Base-by-base conservation (phyloP, 2,797 vertebrate genomes). In the Gobionotothen gibberifrons region DNA sequence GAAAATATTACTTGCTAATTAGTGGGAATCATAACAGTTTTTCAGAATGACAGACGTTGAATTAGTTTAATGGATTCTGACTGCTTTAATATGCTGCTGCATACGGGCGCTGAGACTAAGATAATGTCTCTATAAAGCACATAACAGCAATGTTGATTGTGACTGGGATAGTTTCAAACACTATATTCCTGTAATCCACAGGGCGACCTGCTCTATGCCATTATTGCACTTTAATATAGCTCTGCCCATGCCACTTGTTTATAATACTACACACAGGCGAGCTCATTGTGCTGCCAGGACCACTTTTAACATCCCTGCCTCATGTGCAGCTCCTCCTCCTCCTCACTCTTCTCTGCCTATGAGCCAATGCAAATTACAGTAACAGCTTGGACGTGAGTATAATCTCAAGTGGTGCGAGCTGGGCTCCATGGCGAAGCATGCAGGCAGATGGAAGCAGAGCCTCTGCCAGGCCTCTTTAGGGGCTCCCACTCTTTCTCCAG, bases 311-410 rank as follows among this genome's bases (percentile, higher is more conserved):
- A 86, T 85, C 84, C 77, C 91, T 85, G 89, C 88, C 81, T 93
- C 91, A 92, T 87, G 88, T 69, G 81, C 89, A 83, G 73, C 85
- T 91, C 91, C 90, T 88, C 81, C 87, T 88, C 79, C 87, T 88
- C 79, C 84, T 86, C 87, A 78, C 73, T 87, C 79, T 82, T 48
- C 46, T 86, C 83, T 88, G 85, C 88, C 87, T 83, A 88, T 79
- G 88, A 92, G 92, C 92, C 92, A 92, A 92, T 92, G 91, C 89
- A 93, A 93, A 94, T 94, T 92, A 93, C 92, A 90, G 92, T 91
- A 93, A 93, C 92, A 93, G 90, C 92, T 93, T 93, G 92, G 91
- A 93, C 89, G 92, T 90, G 89, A 87, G 87, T 81, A 87, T 85
- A 90, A 90, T 93, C 92, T 92, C 89, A 91, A 93, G 90, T 86